phyloP scores from a whole-genome alignment of 2,113 vertebrate species.

The Puntigrus tetrazona region DNA sequence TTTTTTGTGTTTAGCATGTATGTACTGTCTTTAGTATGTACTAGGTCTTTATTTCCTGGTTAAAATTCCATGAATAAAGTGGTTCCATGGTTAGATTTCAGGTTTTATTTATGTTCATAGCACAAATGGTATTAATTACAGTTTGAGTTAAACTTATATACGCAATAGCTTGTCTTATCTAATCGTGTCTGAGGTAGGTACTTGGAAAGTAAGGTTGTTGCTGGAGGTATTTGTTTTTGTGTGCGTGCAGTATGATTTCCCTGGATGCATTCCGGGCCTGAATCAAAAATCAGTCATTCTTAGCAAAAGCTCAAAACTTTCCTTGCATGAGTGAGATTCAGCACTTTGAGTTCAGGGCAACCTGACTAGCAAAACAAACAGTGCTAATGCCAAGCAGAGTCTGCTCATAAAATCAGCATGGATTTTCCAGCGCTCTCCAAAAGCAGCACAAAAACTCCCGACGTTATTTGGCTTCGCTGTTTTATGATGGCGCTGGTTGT shows the following conservation, averaged over 20 bases:
- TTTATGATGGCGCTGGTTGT: constrained; percentile 55
- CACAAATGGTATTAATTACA: background rate
- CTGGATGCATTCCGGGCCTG: constrained; percentile 27
- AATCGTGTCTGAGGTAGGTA: background rate
- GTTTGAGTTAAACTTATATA: background rate
- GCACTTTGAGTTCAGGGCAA: constrained; percentile 48
- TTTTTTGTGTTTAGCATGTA: too few species aligned
- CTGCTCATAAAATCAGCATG: constrained; percentile 50
- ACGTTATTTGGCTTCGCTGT: constrained; percentile 50
- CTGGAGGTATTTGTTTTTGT: constrained; percentile 5
- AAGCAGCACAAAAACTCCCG: constrained; percentile 43
- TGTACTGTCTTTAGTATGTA: too few species aligned
- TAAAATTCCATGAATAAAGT: background rate
- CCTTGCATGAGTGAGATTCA: constrained; percentile 42
- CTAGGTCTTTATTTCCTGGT: too few species aligned
- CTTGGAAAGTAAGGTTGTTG: background rate
- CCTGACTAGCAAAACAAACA: constrained; percentile 52
- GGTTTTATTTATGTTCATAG: background rate
- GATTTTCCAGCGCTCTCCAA: constrained; percentile 42
- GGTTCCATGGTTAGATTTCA: background rate
- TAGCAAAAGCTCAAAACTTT: constrained; percentile 30
- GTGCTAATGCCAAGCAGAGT: constrained; percentile 43
- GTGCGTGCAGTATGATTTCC: constrained; percentile 31
- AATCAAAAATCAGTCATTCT: constrained; percentile 41
- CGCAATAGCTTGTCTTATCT: background rate